Evolutionary conservation across 2,113 vertebrate genomes (phyloP).

Genomic region (Neogale vison): DNA sequence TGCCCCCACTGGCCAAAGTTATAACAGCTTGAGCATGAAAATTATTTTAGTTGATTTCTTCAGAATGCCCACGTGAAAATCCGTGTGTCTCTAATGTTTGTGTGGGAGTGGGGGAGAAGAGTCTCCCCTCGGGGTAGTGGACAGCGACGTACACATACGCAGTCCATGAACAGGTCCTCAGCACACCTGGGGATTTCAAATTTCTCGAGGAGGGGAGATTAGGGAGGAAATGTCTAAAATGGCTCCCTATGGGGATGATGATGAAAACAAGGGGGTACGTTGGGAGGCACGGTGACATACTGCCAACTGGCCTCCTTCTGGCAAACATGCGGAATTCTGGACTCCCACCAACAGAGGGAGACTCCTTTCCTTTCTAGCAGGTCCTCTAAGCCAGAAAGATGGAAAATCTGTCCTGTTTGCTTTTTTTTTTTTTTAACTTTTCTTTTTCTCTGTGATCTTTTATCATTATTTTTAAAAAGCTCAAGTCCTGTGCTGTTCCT

Average conservation of each 20-base stretch:
- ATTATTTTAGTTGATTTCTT: neutral
- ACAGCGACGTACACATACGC: neutral
- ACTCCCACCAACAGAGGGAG: slow-evolving; percentile 7
- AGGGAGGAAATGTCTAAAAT: neutral
- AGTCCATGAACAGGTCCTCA: neutral
- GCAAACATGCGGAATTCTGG: neutral
- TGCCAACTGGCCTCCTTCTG: neutral
- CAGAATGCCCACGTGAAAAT: neutral
- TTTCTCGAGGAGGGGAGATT: neutral
- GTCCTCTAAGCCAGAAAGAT: neutral
- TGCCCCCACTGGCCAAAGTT: neutral
- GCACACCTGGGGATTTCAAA: neutral
- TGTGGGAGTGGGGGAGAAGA: neutral
- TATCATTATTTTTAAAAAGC: neutral
- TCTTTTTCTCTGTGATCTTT: neutral
- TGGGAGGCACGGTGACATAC: neutral
- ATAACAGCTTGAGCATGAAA: neutral
- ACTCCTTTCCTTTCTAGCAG: neutral
- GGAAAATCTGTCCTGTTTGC: neutral
- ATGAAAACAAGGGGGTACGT: neutral
- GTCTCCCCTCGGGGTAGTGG: neutral
- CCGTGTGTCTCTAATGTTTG: neutral
- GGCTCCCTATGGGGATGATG: neutral
- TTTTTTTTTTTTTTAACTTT: neutral
- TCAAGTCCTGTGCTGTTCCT: neutral